These are phyloP conservation scores for Leuciscus idus DNA, from an alignment of 2,113 vertebrate genomes.

Conservation along the genomic window DNA sequence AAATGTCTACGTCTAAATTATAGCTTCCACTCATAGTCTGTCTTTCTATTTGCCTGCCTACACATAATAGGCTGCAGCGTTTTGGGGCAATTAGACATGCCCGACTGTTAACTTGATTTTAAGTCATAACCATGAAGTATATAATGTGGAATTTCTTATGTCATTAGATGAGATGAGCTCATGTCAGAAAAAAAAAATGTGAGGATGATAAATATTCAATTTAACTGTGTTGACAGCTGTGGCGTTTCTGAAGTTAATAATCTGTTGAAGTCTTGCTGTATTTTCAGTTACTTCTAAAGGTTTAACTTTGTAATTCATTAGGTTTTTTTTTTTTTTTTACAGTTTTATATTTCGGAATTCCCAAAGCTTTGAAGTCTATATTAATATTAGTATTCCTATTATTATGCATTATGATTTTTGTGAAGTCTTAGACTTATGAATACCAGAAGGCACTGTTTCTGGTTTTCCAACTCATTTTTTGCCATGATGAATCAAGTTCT, in stretches of 20 bases:
- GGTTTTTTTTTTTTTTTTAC: background rate
- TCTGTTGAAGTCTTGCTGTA: background rate
- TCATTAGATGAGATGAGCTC: slow-evolving; percentile 37
- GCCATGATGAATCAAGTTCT: slow-evolving; percentile 60
- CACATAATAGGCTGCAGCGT: background rate
- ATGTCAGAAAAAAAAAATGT: slow-evolving; percentile 38
- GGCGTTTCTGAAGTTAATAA: background rate
- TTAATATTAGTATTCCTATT: background rate
- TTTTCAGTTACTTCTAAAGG: background rate
- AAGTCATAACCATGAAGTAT: background rate
- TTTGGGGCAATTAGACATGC: slow-evolving; percentile 2
- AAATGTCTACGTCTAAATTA: slow-evolving; percentile 5
- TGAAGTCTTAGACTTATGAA: slow-evolving; percentile 41
- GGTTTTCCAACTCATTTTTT: slow-evolving; percentile 39
- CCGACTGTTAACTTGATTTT: background rate
- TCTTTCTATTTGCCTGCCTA: slow-evolving; percentile 4
- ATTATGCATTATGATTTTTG: slow-evolving; percentile 14
- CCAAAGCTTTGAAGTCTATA: no score
- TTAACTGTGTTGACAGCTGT: slow-evolving; percentile 3
- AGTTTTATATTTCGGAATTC: no score
- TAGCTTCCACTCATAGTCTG: background rate
- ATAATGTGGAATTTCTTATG: slow-evolving; percentile 28
- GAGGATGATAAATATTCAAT: slow-evolving; percentile 16
- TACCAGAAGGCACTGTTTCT: slow-evolving; percentile 32
- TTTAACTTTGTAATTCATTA: background rate